phyloP scores from a whole-genome alignment of 2,113 vertebrate genomes.

The Tringa solitaria region DNA sequence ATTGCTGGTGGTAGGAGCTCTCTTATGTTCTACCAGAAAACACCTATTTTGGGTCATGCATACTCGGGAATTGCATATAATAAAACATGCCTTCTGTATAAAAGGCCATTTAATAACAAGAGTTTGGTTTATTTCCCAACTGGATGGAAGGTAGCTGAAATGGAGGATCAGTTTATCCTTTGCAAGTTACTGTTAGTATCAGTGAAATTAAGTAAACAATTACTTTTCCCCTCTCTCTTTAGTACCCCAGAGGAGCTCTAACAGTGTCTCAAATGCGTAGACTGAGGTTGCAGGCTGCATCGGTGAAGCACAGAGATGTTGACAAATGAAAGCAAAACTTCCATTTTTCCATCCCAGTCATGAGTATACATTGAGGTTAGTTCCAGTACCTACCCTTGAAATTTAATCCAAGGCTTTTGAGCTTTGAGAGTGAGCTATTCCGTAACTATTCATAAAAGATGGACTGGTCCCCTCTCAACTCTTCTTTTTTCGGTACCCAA shows the following conservation, averaged over 20 bases:
- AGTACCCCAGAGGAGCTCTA: background rate
- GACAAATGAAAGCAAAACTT: background rate
- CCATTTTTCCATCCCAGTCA: background rate
- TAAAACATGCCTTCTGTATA: accelerated
- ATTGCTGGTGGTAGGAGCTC: background rate
- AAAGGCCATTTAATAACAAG: background rate
- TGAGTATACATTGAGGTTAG: background rate
- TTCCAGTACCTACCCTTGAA: background rate
- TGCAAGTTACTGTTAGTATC: background rate
- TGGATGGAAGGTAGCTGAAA: background rate
- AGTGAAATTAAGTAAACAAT: background rate
- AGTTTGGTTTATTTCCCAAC: background rate
- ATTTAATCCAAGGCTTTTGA: background rate
- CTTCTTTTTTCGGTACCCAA: background rate
- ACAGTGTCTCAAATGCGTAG: background rate
- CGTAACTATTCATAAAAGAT: background rate
- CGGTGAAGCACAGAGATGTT: background rate
- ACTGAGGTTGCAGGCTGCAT: background rate
- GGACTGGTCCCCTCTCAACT: background rate
- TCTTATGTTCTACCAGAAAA: background rate
- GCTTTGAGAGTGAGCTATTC: background rate
- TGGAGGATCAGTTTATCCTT: background rate
- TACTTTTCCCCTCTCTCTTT: background rate
- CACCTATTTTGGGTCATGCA: background rate
- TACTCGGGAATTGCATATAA: background rate